Base-by-base conservation (phyloP, 2,888 invertebrate species). In the Parascotia fuliginaria region DNA sequence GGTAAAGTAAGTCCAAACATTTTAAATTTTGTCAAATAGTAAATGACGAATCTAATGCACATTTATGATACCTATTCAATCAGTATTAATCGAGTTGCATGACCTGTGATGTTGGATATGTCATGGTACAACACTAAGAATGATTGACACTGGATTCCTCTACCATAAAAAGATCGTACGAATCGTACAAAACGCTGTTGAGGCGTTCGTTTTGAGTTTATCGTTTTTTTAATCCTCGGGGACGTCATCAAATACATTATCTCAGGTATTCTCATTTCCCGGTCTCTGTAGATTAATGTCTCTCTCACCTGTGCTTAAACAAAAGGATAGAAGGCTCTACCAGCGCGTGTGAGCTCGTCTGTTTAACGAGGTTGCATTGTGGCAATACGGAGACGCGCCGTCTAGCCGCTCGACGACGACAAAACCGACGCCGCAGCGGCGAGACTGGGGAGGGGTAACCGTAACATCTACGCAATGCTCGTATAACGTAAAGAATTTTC, bases 331-430 rank as follows among this genome's bases (percentile, higher is more conserved):
- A 61, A 60, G 54, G 62, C 43, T 57, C 36, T 46, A 55, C 50
- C 45, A 56, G 54, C 55, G 61, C 60, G 59, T 68, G 49, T 57
- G 48, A 59, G 68, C 70, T 79, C 73, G 73, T 78, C 78, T 79
- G 68, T 64, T 65, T 77, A 79, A 79, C 78, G 76, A 81, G 78
- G 73, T 73, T 70, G 65, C 75, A 70, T 75, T 70, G 65, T 67
- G 63, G 68, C 66, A 73, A 75, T 75, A 65, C 55, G 86, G 85
- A 77, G 86, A 83, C 88, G 75, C 71, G 77, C 78, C 73, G 89
- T 89, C 89, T 88, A 77, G 85, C 79, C 86, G 73, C 75, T 77
- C 75, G 76, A 65, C 75, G 77, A 72, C 74, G 67, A 32, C 71
- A 70, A 71, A 74, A 40, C 54, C 36, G 60, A 48, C 69, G 65